These are phyloP conservation scores for Rhopalosiphum maidis DNA, from an alignment of 1,140 invertebrate genomes.

Conservation along the genomic window DNA sequence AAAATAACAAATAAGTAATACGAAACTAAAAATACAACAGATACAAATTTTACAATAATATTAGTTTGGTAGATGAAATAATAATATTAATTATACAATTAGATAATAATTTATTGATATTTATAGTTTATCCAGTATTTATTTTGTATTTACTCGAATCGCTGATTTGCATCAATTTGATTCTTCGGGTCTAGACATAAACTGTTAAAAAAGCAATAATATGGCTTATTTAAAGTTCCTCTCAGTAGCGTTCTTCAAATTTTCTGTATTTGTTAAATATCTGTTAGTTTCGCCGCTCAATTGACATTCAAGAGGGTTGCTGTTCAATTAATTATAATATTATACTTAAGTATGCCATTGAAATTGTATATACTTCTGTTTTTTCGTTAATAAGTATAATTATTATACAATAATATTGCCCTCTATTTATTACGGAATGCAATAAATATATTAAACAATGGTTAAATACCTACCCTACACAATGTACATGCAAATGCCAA, in stretches of 20 bases:
- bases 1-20: not conserved
- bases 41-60: not conserved
- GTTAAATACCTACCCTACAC: not conserved
- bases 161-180: not conserved
- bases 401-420: not conserved
- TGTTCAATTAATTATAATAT: not conserved
- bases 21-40: not conserved
- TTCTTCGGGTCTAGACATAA: not conserved
- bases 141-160: not conserved
- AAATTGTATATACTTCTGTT: too few relatives aligned
- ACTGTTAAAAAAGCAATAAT: not conserved
- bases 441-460: not conserved
- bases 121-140: too few relatives aligned
- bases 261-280: not conserved
- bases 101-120: not conserved
- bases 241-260: too few relatives aligned
- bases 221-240: not conserved
- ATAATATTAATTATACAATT: not conserved
- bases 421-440: not conserved
- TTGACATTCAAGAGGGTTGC: not conserved
- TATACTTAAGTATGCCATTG: not conserved
- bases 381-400: not conserved
- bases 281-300: not conserved
- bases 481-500: not conserved
- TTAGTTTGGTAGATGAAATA: not conserved